These are phyloP conservation scores for Lasioglossum malachurum DNA, from an alignment of 2,888 invertebrate species.

Conservation along the genomic window DNA sequence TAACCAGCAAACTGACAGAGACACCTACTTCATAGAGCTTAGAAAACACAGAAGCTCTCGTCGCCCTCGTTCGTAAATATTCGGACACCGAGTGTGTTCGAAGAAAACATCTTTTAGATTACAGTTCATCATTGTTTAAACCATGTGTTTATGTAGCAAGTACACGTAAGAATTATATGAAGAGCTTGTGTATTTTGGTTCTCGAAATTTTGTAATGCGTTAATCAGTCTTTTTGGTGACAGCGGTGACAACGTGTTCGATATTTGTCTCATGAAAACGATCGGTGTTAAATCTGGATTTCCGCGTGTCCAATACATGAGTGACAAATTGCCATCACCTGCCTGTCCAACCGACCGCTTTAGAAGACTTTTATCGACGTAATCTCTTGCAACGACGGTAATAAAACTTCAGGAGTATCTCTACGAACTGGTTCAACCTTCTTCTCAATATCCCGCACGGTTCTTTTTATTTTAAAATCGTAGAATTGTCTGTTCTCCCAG, in stretches of 20 bases:
- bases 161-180: too few species aligned
- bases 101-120: neutral
- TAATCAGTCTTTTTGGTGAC: neutral
- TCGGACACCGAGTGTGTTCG: neutral
- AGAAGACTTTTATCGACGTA: conserved; percentile 12
- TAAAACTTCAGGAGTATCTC: neutral
- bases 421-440: neutral
- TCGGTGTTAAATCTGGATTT: neutral
- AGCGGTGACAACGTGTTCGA: neutral
- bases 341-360: conserved; percentile 5
- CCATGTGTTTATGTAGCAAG: too few species aligned
- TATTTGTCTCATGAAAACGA: neutral
- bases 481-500: neutral
- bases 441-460: neutral
- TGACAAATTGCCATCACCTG: conserved; percentile 21
- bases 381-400: conserved; percentile 11
- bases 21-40: neutral
- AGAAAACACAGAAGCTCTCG: neutral
- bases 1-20: neutral
- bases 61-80: neutral
- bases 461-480: neutral
- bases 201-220: neutral
- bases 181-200: neutral
- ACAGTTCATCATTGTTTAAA: neutral
- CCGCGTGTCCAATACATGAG: neutral